These are phyloP conservation scores for Vultur gryphus DNA, from an alignment of 2,797 vertebrate species.

Conservation along the genomic window DNA sequence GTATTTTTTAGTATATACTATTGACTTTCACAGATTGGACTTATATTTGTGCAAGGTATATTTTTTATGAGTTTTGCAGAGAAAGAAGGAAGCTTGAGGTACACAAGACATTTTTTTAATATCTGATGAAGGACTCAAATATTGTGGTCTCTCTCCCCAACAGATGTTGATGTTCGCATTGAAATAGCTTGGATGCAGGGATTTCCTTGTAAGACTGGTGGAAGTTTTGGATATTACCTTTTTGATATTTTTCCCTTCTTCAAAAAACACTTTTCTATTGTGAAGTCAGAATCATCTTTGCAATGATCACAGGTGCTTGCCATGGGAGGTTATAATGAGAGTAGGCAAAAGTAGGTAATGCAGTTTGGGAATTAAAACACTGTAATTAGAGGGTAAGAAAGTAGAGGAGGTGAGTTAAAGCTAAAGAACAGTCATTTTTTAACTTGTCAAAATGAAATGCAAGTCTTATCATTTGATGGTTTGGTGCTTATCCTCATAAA, in stretches of 20 bases:
- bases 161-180: not conserved
- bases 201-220: not conserved
- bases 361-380: not conserved
- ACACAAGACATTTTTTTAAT: not conserved
- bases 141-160: not conserved
- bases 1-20: too few species aligned
- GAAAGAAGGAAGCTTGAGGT: not conserved
- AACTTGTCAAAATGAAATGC: not conserved
- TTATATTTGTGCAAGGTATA: not conserved
- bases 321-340: not conserved
- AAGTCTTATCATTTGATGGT: not conserved
- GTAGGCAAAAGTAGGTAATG: not conserved
- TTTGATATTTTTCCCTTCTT: not conserved
- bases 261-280: not conserved
- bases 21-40: not conserved
- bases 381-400: not conserved
- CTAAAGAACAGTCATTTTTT: not conserved
- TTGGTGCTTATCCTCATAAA: not conserved
- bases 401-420: not conserved
- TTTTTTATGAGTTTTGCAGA: not conserved
- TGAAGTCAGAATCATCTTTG: not conserved
- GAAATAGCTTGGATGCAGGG: not conserved
- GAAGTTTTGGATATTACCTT: not conserved
- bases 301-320: not conserved
- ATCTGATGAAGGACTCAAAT: not conserved